These are phyloP conservation scores for Marasmarcha lunaedactyla DNA, from an alignment of 2,888 invertebrate species.

Conservation along the genomic window DNA sequence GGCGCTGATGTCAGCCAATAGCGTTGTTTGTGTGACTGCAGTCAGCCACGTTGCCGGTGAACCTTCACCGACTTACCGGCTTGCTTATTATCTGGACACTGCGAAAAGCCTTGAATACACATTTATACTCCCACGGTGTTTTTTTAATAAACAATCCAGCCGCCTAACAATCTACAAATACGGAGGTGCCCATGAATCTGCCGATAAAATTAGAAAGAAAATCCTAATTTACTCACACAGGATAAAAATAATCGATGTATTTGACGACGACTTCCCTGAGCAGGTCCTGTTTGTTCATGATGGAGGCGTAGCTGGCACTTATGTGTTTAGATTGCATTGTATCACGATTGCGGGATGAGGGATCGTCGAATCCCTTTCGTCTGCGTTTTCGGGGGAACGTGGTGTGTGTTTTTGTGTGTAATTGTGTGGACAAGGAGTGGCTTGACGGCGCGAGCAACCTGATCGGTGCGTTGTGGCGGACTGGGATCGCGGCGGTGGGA, in stretches of 20 bases:
- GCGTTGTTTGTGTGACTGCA: slow-evolving; percentile 46
- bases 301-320: slow-evolving; percentile 74
- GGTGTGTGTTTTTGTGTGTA: slow-evolving; percentile 31
- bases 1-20: slow-evolving; percentile 52
- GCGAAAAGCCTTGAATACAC: slow-evolving; percentile 39
- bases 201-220: too few relatives aligned
- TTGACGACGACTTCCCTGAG: slow-evolving; percentile 77
- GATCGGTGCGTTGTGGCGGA: slow-evolving; percentile 65
- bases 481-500: slow-evolving; percentile 53
- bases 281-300: slow-evolving; percentile 75
- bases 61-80: slow-evolving; percentile 67
- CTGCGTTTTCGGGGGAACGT: slow-evolving; percentile 35
- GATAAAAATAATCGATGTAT: slow-evolving; percentile 79
- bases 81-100: slow-evolving; percentile 41
- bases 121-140: slow-evolving; percentile 1
- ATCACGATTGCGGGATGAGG: slow-evolving; percentile 20
- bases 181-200: too few relatives aligned
- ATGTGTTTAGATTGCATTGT: slow-evolving; percentile 71
- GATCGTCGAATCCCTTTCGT: slow-evolving; percentile 28
- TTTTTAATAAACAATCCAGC: not conserved
- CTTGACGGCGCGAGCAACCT: slow-evolving; percentile 46
- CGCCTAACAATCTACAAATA: not conserved
- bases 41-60: slow-evolving; percentile 45
- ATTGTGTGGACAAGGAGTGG: not conserved
- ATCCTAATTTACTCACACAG: slow-evolving; percentile 70